phyloP scores from a whole-genome alignment of 2,797 vertebrate genomes.

The Pelodytes ibericus region DNA sequence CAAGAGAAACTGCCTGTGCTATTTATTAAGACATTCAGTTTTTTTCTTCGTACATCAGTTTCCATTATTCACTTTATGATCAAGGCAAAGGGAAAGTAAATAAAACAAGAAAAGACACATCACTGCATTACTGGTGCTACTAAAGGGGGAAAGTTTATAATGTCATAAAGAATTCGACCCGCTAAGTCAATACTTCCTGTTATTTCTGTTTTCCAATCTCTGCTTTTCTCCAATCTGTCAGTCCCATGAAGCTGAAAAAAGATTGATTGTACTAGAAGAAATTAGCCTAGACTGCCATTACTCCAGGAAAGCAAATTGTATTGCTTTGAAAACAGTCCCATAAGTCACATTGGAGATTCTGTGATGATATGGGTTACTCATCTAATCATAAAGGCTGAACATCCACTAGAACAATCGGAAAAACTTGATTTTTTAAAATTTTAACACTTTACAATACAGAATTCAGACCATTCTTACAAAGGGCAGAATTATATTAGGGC shows the following conservation, averaged over 20 bases:
- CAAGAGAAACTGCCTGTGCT: conserved; percentile 41
- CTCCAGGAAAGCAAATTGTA: conserved; percentile 54
- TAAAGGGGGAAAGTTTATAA: conserved; percentile 50
- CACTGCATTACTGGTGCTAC: conserved; percentile 38
- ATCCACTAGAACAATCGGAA: too few relatives aligned
- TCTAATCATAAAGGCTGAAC: conserved; percentile 11
- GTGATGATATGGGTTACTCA: conserved; percentile 56
- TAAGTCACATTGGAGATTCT: conserved; percentile 64
- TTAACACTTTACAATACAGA: too few relatives aligned
- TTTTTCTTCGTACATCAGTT: conserved; percentile 42
- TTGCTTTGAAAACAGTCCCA: conserved; percentile 51
- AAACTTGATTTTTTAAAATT: too few relatives aligned
- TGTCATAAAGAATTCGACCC: conserved; percentile 42
- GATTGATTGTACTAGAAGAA: conserved; percentile 34
- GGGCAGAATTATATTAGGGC: too few relatives aligned
- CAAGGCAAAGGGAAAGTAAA: conserved; percentile 49
- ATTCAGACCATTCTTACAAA: too few relatives aligned
- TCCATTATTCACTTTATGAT: conserved; percentile 51
- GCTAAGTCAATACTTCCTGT: conserved; percentile 48
- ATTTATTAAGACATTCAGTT: conserved; percentile 52
- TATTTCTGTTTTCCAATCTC: conserved; percentile 57
- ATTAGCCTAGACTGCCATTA: conserved; percentile 54
- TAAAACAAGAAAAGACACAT: conserved; percentile 53
- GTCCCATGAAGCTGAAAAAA: conserved; percentile 12
- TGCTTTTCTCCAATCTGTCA: conserved; percentile 42